Conservation (phyloP, 2,113 vertebrate genomes). For the Corydoras maculifer region DNA sequence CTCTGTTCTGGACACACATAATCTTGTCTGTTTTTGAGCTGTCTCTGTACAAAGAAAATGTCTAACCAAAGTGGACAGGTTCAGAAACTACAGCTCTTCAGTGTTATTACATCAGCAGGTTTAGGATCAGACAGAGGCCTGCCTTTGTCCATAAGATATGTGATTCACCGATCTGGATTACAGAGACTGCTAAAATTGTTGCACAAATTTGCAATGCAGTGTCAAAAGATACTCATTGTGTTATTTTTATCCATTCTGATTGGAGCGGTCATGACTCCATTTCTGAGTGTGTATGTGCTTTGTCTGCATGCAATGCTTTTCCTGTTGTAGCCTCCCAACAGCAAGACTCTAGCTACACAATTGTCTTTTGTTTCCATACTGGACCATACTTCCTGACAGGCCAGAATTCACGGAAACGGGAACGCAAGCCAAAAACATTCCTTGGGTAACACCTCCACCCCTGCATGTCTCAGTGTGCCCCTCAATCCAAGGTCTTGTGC, state of each 20-base stretch:
- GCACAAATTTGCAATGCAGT: not conserved
- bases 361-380: constrained; percentile 66
- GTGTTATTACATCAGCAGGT: constrained; percentile 27
- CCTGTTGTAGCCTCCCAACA: constrained; percentile 58
- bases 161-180: not conserved
- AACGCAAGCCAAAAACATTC: constrained; percentile 69
- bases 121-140: constrained; percentile 28
- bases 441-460: constrained; percentile 37
- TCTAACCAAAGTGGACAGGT: constrained; percentile 44
- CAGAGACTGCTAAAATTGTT: not conserved
- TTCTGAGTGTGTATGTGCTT: constrained; percentile 32
- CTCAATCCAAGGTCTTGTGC: not conserved
- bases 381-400: constrained; percentile 58
- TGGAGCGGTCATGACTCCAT: not conserved
- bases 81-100: constrained; percentile 36
- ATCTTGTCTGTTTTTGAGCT: not conserved
- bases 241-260: constrained; percentile 26
- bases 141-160: not conserved
- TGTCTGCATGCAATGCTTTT: constrained; percentile 46
- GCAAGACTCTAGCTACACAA: constrained; percentile 50
- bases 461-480: not conserved
- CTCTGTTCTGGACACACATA: constrained; percentile 7
- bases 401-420: constrained; percentile 73
- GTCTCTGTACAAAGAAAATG: constrained; percentile 27
- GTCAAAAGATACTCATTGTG: not conserved